phyloP scores from a whole-genome alignment of 2,113 vertebrate genomes.

The Mastomys coucha region DNA sequence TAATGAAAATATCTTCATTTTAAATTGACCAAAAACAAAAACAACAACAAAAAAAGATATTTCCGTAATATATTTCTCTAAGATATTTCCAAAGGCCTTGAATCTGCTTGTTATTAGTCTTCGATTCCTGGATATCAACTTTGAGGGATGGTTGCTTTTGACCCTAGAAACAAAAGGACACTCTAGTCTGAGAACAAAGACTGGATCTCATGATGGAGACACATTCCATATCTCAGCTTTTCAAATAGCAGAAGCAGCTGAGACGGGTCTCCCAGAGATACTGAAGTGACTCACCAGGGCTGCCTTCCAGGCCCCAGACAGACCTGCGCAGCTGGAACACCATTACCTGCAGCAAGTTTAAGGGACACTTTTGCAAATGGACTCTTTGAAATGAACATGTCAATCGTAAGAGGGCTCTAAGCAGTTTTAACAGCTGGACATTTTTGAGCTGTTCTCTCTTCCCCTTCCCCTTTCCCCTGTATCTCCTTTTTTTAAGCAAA shows the following conservation, averaged over 20 bases:
- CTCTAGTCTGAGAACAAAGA: background rate
- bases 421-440: background rate
- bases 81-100: background rate
- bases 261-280: background rate
- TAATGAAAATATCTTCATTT: background rate
- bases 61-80: background rate
- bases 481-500: no score
- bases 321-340: no score
- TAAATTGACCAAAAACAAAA: background rate
- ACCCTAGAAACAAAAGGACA: background rate
- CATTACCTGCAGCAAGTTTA: rapidly evolving
- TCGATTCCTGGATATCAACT: background rate
- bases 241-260: no score
- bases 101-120: background rate
- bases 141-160: background rate
- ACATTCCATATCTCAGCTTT: background rate
- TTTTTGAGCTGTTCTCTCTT: background rate
- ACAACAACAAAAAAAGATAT: background rate
- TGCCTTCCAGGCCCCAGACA: background rate
- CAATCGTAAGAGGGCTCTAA: background rate
- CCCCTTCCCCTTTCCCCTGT: background rate
- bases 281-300: background rate
- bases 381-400: background rate
- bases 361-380: background rate
- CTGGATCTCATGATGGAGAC: background rate